Conservation (phyloP, 2,797 vertebrate species). For the Helostoma temminkii region DNA sequence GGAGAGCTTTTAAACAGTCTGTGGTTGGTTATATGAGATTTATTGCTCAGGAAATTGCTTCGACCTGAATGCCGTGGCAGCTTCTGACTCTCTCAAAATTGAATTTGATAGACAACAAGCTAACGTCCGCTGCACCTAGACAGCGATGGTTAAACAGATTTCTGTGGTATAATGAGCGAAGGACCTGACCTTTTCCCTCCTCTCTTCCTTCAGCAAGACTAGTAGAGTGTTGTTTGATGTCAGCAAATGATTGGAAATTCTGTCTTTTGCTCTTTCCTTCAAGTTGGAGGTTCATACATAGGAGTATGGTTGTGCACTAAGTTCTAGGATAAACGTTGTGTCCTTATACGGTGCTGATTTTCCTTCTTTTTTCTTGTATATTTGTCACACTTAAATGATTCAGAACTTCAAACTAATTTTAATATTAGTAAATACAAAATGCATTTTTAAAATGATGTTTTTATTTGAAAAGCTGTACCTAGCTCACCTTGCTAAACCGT, state of each 20-base stretch:
- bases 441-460: too few relatives aligned
- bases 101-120: conserved; percentile 83
- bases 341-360: too few relatives aligned
- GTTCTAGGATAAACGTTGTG: background rate
- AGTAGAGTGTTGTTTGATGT: conserved; percentile 56
- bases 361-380: too few relatives aligned
- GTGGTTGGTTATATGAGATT: conserved; percentile 78
- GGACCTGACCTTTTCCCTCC: conserved; percentile 60
- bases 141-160: conserved; percentile 76
- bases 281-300: conserved; percentile 14
- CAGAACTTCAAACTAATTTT: too few relatives aligned
- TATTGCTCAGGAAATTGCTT: conserved; percentile 80
- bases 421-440: too few relatives aligned
- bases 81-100: conserved; percentile 76
- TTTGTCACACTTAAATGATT: too few relatives aligned
- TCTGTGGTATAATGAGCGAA: conserved; percentile 73
- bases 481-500: too few relatives aligned
- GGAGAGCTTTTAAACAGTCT: conserved; percentile 71
- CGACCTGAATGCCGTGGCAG: conserved; percentile 68
- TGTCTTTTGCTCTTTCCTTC: conserved; percentile 20
- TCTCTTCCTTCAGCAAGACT: conserved; percentile 45
- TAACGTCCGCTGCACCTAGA: conserved; percentile 60
- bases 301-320: conserved; percentile 4
- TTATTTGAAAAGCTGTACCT: too few relatives aligned
- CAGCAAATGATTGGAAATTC: conserved; percentile 55